Evolutionary conservation across 2,888 invertebrate species (phyloP).

Genomic region (Drosophila mettleri): DNA sequence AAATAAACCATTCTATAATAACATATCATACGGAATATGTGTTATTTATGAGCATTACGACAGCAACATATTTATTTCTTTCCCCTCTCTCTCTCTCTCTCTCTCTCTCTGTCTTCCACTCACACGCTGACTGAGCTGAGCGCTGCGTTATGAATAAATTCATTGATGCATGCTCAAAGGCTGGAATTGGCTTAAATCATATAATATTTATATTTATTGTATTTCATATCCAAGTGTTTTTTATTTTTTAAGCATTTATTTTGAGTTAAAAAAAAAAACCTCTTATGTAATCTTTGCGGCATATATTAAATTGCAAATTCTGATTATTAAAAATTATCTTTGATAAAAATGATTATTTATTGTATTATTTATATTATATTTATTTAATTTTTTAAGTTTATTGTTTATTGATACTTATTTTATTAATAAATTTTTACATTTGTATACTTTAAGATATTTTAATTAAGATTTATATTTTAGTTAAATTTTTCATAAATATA

Average conservation of each 20-base stretch:
- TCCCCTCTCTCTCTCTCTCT: conserved; percentile 46
- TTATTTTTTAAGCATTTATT: background rate
- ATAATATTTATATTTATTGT: conserved; percentile 21
- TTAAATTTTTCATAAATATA: too few relatives aligned
- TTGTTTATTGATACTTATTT: too few relatives aligned
- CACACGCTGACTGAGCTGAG: conserved; percentile 30
- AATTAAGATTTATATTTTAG: too few relatives aligned
- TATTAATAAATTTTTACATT: too few relatives aligned
- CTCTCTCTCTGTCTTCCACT: conserved; percentile 49
- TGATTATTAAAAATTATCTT: too few relatives aligned
- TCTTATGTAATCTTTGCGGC: too few relatives aligned
- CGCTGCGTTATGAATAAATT: conserved; percentile 68
- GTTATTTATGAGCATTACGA: conserved; percentile 70
- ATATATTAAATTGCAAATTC: background rate
- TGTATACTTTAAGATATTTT: too few relatives aligned
- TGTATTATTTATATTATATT: too few relatives aligned
- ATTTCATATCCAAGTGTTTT: background rate
- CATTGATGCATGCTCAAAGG: conserved; percentile 4
- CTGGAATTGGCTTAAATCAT: conserved; percentile 9
- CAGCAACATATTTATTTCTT: conserved; percentile 66
- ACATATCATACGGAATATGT: conserved; percentile 65
- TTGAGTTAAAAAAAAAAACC: background rate
- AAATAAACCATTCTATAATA: conserved; percentile 63
- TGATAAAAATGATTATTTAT: too few relatives aligned
- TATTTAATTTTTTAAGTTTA: too few relatives aligned